Conservation (phyloP, 2,888 invertebrate species). For the Sphaerophoria rueppellii region DNA sequence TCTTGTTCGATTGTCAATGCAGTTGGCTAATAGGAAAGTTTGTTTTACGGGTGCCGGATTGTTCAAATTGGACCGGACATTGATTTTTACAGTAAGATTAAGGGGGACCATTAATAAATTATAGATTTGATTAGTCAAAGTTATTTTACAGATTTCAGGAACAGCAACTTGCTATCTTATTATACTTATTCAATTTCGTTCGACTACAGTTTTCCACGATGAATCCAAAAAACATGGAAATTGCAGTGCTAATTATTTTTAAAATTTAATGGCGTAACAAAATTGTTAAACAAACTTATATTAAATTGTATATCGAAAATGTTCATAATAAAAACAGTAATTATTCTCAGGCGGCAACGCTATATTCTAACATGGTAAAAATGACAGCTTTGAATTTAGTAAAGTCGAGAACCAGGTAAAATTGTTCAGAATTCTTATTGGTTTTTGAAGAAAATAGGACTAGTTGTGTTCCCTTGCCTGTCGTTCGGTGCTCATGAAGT, state of each 20-base stretch:
- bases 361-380: too few relatives aligned
- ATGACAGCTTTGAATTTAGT: too few relatives aligned
- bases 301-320: too few relatives aligned
- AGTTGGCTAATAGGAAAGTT: constrained; percentile 79
- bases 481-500: too few relatives aligned
- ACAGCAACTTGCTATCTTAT: constrained; percentile 82
- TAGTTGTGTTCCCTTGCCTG: too few relatives aligned
- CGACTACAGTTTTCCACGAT: constrained; percentile 71
- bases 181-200: constrained; percentile 81
- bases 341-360: too few relatives aligned
- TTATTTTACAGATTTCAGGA: constrained; percentile 79
- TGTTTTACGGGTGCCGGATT: constrained; percentile 81
- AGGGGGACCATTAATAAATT: background rate
- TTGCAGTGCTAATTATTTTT: constrained; percentile 49
- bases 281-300: background rate
- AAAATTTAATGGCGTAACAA: background rate
- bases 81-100: constrained; percentile 80
- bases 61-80: constrained; percentile 81
- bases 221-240: constrained; percentile 19
- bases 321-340: too few relatives aligned
- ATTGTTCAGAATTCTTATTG: too few relatives aligned
- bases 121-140: background rate
- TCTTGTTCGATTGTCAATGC: constrained; percentile 79
- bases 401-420: too few relatives aligned
- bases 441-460: too few relatives aligned